phyloP scores from a whole-genome alignment of 1,140 invertebrate species.

The Bilobella aurantiaca region DNA sequence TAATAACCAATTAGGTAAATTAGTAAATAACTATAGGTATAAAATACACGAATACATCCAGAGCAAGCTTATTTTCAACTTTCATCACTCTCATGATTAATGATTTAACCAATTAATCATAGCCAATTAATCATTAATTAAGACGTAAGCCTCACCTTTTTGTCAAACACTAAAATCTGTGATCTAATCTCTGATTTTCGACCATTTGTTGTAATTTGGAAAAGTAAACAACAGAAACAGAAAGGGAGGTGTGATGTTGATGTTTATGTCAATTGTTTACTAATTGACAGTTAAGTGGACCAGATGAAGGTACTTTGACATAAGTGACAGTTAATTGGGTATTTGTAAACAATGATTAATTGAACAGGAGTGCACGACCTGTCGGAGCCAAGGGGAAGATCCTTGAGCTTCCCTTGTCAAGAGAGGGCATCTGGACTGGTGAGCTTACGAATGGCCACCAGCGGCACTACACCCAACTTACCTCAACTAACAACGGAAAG shows the following conservation, averaged over 20 bases:
- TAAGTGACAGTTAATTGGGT: background rate
- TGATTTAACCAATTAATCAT: too few relatives aligned
- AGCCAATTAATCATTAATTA: background rate
- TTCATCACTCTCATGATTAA: too few relatives aligned
- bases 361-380: conserved; percentile 13
- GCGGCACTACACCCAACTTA: conserved; percentile 22
- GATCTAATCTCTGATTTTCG: too few relatives aligned
- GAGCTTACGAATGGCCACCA: conserved; percentile 6
- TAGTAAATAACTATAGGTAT: too few relatives aligned
- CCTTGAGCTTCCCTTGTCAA: background rate
- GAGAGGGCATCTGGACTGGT: background rate
- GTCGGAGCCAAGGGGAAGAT: conserved; percentile 5
- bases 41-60: too few relatives aligned
- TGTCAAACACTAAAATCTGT: background rate
- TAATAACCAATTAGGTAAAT: too few relatives aligned
- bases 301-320: too few relatives aligned
- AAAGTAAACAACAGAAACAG: background rate
- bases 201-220: too few relatives aligned
- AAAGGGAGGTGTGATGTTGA: background rate
- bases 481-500: background rate
- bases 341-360: background rate
- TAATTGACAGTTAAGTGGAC: background rate
- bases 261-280: background rate
- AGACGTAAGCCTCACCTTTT: too few relatives aligned
- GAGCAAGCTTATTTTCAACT: too few relatives aligned